Base-by-base conservation (phyloP, 2,113 vertebrate species). In the Origma solitaria region DNA sequence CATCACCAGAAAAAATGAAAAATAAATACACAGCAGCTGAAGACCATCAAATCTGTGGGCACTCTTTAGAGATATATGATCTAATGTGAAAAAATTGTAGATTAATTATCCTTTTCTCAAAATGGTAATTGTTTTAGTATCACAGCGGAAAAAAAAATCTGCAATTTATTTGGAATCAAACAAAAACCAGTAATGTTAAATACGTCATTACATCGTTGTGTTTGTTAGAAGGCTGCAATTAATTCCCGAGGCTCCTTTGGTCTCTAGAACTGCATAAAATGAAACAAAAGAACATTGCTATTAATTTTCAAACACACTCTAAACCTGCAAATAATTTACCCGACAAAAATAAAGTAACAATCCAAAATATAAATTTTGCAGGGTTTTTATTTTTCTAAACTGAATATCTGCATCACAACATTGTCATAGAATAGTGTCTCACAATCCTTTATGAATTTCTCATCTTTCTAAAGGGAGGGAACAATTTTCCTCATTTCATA, bases 61-160 rank as follows among this genome's bases (percentile, higher is more conserved):
- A 97, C 97, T 98, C 95, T 97, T 97, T 97, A 97, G 97, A 98
- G 98, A 97, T 96, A 98, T 97, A 97, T 98, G 98, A 99, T 99
- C 98, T 98, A 98, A 99, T 98, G 98, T 97, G 98, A 98, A 98
- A 97, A 98, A 98, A 99, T 98, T 98, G 98, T 97, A 91, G 98
- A 98, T 99, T 98, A 99, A 99, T 99, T 99, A 98, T 99, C 98
- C 98, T 98, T 98, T 98, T 98, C 38, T 95, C 95, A 97, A 97
- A 98, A 98, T 97, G 97, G 98, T 99, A 98, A 99, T 99, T 99
- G 98, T 99, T 99, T 99, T 98, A 98, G 98, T 98, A 97, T 98
- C 97, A 90, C 98, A 97, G 97, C 97, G 96, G 98, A 40, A 53
- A 98, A 97, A 98, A 97, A 98, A 98, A 97, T 98, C 94, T 96